Base-by-base conservation (phyloP, 2,113 vertebrate species). In the Spea multiplicata region DNA sequence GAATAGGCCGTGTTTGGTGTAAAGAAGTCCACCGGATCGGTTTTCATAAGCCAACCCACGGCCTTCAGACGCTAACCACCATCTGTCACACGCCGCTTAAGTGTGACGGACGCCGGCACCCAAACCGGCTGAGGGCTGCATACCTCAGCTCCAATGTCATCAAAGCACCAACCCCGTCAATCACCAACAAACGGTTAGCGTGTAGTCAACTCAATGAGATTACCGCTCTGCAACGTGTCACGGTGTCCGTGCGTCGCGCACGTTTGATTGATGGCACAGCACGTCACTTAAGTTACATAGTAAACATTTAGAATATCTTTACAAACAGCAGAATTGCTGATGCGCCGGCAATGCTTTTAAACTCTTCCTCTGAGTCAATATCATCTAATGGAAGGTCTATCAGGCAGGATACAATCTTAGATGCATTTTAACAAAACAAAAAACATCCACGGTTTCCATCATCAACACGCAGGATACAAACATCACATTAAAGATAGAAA, bases 161-260 rank as follows among this genome's bases (percentile, higher is more conserved):
- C 52, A 48, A 53, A 57, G 66, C 4, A 45, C 66, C 66, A 59
- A 46, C 45, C 66, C 44, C 61, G 75, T 76, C 75, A 76, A 13
- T 76, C 75, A 69, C 50, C 44, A 12, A 69, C 44, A 76, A 69
- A 69, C 66, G 53, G 53, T 76, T 68, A 76, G 52, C 75, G 55
- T 45, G 66, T 67, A 67, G 66, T 69, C 66, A 68, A 50, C 66
- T 66, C 47, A 52, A 61, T 46, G 50, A 76, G 75, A 76, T 76
- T 69, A 76, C 65, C 7, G 52, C 12, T 47, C 5, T 3, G 62
- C 65, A 6, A 52, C 8, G 16, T 76, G 66, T 69, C 75, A 76
- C 52, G 5, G 13, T 46, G 66, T 67, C 66, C 44, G 13, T 30
- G 17, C 5, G 66, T 46, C 44, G 44, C 30, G 46, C 44, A 49